These are phyloP conservation scores for Platycercus adscitus DNA, from an alignment of 2,113 vertebrate species.

Conservation along the genomic window DNA sequence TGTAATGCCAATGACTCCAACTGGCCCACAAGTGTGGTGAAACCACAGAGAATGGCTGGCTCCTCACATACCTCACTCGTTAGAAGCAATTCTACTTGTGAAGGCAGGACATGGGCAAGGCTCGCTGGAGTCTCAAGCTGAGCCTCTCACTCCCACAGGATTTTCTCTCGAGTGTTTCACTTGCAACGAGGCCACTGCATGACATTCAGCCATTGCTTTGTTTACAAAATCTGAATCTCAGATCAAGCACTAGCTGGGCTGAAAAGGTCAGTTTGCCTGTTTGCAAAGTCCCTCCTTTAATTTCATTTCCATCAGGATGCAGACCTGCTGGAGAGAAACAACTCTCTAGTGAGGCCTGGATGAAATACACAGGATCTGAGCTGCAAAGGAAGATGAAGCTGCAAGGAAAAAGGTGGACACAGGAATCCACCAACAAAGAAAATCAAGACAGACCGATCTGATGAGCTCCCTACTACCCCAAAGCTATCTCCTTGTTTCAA, in stretches of 20 bases:
- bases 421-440: neutral
- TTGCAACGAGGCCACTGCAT: constrained; percentile 16
- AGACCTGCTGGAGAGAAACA: neutral
- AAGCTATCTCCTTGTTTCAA: neutral
- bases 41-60: neutral
- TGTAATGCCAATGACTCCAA: neutral
- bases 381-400: neutral
- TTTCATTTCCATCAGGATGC: neutral
- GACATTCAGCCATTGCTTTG: constrained; percentile 47
- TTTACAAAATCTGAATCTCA: constrained; percentile 32
- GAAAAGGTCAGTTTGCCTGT: constrained; percentile 40
- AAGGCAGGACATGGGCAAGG: constrained; percentile 17
- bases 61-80: neutral
- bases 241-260: constrained; percentile 21
- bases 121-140: neutral
- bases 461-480: neutral
- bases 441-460: neutral
- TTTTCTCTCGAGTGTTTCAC: neutral
- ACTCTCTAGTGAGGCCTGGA: neutral
- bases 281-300: neutral
- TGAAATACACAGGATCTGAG: neutral
- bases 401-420: neutral
- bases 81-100: neutral
- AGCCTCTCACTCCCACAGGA: constrained; percentile 16
- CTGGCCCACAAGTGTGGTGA: neutral